Evolutionary conservation across 2,888 invertebrate species (phyloP), one percentile per base, ranked within the genome.

Genomic region (Petrophora chlorosata): DNA sequence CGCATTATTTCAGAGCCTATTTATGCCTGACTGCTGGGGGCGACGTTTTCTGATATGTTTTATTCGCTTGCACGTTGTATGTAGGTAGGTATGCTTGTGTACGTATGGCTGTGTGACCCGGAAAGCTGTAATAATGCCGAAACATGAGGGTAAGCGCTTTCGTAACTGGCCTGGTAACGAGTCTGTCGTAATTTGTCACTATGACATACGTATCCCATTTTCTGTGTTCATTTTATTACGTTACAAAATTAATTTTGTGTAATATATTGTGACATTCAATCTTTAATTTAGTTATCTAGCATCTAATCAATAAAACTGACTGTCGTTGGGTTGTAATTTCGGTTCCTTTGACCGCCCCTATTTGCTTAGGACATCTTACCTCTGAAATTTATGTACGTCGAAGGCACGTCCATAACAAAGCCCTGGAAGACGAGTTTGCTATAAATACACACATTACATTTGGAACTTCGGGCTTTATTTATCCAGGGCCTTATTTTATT

Each of bases 341-440:
- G 25, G 43, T 42, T 51, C 45, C 46, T 45, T 34, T 53, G 43
- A 53, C 53, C 45, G 46, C 32, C 10, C 32, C 38, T 72, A 64
- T 73, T 73, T 63, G 67, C 56, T 69, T 71, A 73, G 73, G 71
- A 65, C 63, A 53, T 61, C 51, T 53, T 58, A 57, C 54, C 55
- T 57, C 58, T 51, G 54, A 32, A 55, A 54, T 63, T 41, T 54
- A 61, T 51, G 53, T 56, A 55, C 36, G 53, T 55, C 9, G 25
- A 33, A 40, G 39, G 39, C 15, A 45, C 51, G 58, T 47, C 38
- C 35, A n/a, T n/a, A 49, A 61, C 55, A 56, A 59, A 61, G 57
- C 59, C 48, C 33, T 53, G 58, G 52, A 61, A 63, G 57, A 67
- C 46, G 41, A 46, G 41, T 56, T 60, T 62, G 62, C 63, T 62